Percentiles rank a stretch among this genome's conserved stretches.
These are phyloP conservation scores for Nymphalis urticae DNA, from an alignment of 2,888 invertebrate species.

Conservation along the genomic window DNA sequence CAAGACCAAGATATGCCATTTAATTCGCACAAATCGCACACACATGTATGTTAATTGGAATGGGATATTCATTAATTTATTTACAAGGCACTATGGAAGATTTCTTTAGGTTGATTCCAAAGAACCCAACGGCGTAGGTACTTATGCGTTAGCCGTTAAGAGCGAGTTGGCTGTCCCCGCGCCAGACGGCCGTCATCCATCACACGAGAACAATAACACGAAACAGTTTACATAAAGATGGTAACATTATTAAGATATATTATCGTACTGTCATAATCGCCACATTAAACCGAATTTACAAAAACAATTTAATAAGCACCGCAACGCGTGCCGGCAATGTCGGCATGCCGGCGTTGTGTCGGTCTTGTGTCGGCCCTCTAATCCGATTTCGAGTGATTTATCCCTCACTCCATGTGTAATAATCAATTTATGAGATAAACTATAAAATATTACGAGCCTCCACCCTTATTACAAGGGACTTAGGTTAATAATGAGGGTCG, in stretches of 20 bases:
- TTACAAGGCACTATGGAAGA: too few species aligned
- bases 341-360: background rate
- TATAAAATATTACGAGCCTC: constrained; percentile 64
- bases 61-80: too few species aligned
- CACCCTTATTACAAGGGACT: constrained; percentile 30
- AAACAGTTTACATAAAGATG: background rate
- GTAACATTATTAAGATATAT: constrained; percentile 25
- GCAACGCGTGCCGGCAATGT: constrained; percentile 30
- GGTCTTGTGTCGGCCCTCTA: constrained; percentile 38
- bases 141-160: too few species aligned
- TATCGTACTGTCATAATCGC: constrained; percentile 23
- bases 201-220: background rate
- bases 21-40: too few species aligned
- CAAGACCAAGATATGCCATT: too few species aligned
- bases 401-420: constrained; percentile 63
- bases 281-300: constrained; percentile 39
- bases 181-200: background rate
- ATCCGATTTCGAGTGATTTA: constrained; percentile 70
- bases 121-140: background rate
- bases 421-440: constrained; percentile 74
- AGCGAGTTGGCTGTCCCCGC: background rate
- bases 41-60: too few species aligned
- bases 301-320: constrained; percentile 47
- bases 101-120: background rate
- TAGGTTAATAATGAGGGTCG: constrained; percentile 19